These are phyloP conservation scores for Drosophila longiperda DNA, from an alignment of 2,888 invertebrate species.

Conservation along the genomic window DNA sequence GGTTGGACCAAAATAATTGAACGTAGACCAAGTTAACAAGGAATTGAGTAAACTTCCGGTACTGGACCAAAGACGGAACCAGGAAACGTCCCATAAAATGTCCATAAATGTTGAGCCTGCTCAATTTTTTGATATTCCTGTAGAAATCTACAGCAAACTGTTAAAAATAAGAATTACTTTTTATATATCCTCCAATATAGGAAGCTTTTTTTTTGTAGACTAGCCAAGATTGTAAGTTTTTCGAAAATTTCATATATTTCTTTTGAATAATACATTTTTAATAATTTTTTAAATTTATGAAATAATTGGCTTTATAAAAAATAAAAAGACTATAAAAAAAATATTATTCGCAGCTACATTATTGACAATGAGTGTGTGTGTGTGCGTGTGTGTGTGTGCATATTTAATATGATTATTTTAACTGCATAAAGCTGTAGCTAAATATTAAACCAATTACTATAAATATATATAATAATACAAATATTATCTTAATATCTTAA, in stretches of 20 bases:
- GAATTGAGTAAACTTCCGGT: constrained; percentile 28
- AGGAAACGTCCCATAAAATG: constrained; percentile 16
- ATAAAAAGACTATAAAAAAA: background rate
- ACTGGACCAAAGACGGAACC: constrained; percentile 8
- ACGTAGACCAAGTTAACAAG: constrained; percentile 63
- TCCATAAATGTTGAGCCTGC: background rate
- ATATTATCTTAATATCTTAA: background rate
- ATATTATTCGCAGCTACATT: background rate
- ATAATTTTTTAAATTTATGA: background rate
- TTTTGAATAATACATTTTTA: background rate
- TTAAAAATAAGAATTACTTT: too few relatives aligned
- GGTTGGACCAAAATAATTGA: constrained; percentile 65
- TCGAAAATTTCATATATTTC: background rate
- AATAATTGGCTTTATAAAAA: background rate
- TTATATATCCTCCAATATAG: too few relatives aligned
- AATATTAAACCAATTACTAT: too few relatives aligned
- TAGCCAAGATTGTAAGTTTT: background rate
- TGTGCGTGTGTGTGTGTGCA: background rate
- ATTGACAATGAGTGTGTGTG: background rate
- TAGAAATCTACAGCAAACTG: background rate
- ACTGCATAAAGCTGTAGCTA: background rate
- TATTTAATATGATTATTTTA: background rate
- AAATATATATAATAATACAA: background rate
- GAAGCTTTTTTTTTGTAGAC: background rate
- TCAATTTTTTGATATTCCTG: background rate